A percentile compares a stretch with the other conserved stretches of the same genome.
Evolutionary conservation across 2,113 vertebrate species (phyloP).

Genomic region (Ctenodactylus gundi): DNA sequence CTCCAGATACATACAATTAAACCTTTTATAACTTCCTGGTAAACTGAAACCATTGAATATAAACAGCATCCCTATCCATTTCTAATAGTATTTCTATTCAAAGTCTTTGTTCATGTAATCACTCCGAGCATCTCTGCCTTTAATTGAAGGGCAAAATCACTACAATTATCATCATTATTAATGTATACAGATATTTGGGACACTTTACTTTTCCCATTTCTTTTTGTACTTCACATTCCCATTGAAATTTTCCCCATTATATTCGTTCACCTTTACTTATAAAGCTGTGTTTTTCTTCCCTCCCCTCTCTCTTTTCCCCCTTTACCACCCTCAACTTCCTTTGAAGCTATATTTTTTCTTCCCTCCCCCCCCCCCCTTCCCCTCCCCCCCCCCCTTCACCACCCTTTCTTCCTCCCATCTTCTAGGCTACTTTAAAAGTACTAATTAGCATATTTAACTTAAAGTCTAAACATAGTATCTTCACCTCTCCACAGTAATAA

Average conservation of each 20-base stretch:
- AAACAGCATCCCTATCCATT: neutral
- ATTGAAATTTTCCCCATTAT: neutral
- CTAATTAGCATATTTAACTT: slow-evolving; percentile 23
- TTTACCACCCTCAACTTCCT: neutral
- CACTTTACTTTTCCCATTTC: no score
- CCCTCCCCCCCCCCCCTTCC: neutral
- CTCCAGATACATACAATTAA: neutral
- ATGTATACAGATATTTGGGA: neutral
- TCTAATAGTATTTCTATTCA: neutral
- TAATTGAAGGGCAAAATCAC: neutral
- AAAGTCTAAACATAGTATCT: slow-evolving; percentile 28
- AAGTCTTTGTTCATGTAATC: neutral
- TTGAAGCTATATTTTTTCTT: neutral
- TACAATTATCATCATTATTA: neutral
- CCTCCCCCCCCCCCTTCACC: neutral
- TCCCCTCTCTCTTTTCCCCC: neutral
- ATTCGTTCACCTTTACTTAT: neutral
- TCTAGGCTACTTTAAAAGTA: neutral
- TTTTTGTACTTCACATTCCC: neutral
- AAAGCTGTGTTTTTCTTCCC: neutral
- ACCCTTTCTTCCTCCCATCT: neutral
- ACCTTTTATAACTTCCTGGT: slow-evolving; percentile 1
- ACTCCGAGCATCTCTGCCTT: neutral
- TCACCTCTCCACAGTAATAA: neutral
- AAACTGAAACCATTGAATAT: neutral